phyloP scores from a whole-genome alignment of 1,140 invertebrate species.

The Aradophagus sp. region DNA sequence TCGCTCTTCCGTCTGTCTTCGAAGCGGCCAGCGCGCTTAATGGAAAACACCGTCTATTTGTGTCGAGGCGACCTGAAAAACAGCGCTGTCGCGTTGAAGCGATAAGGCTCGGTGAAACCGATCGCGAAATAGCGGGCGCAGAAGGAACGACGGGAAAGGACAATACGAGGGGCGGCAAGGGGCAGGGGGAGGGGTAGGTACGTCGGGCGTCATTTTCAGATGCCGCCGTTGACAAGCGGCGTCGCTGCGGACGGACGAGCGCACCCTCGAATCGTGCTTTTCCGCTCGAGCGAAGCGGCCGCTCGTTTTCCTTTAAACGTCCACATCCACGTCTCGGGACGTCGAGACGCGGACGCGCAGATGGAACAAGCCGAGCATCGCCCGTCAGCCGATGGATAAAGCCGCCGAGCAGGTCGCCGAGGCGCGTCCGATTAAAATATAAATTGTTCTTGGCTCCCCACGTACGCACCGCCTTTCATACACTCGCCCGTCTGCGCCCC shows the following conservation, averaged over 20 bases:
- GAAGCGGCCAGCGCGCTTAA: too few species aligned
- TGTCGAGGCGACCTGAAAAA: too few species aligned
- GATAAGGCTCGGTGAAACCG: too few species aligned
- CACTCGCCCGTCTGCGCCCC: conserved; percentile 25
- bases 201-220: conserved; percentile 34
- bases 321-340: conserved; percentile 21
- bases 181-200: not conserved
- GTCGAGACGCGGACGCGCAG: conserved; percentile 46
- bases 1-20: too few species aligned
- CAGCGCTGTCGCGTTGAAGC: too few species aligned
- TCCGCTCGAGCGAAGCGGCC: conserved; percentile 47
- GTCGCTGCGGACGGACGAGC: conserved; percentile 16
- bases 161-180: conserved; percentile 5
- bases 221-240: conserved; percentile 17
- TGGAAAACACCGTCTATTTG: too few species aligned
- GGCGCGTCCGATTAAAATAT: conserved; percentile 56
- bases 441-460: conserved; percentile 54
- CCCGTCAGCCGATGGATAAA: conserved; percentile 51
- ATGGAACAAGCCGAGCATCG: conserved; percentile 49
- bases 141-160: conserved; percentile 1
- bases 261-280: conserved; percentile 37
- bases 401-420: conserved; percentile 44
- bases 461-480: conserved; percentile 25
- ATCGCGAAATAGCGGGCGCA: too few species aligned
- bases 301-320: conserved; percentile 52